These are phyloP conservation scores for Xenops minutus DNA, from an alignment of 2,797 vertebrate species.

Conservation along the genomic window DNA sequence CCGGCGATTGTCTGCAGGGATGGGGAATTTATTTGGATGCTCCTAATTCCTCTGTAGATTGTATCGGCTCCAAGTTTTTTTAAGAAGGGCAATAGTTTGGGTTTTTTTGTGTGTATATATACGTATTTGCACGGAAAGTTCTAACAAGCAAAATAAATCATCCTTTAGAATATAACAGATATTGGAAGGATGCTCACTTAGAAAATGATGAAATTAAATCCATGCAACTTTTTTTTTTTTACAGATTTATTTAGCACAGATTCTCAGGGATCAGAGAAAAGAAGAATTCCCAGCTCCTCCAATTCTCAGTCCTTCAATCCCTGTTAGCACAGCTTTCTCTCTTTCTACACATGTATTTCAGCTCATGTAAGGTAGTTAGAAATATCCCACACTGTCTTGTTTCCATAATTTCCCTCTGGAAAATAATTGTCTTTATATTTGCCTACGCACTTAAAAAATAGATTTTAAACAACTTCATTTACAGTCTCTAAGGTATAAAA, in stretches of 20 bases:
- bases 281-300: background rate
- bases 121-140: background rate
- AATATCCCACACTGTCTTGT: background rate
- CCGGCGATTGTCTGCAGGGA: background rate
- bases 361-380: background rate
- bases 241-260: background rate
- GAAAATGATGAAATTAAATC: background rate
- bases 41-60: background rate
- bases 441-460: background rate
- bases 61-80: background rate
- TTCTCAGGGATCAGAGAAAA: background rate
- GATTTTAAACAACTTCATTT: background rate
- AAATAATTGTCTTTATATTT: background rate
- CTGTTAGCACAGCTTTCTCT: background rate
- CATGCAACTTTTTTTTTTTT: background rate
- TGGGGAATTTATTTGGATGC: constrained; percentile 7
- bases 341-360: background rate
- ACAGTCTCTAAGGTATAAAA: background rate
- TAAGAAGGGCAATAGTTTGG: background rate
- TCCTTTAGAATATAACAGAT: background rate
- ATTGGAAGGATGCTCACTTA: background rate
- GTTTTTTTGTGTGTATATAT: background rate
- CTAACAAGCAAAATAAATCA: background rate
- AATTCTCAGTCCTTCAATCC: background rate
- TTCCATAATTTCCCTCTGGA: background rate